Evolutionary conservation across 2,888 invertebrate genomes (phyloP).

Genomic region (Gortyna flavago): DNA sequence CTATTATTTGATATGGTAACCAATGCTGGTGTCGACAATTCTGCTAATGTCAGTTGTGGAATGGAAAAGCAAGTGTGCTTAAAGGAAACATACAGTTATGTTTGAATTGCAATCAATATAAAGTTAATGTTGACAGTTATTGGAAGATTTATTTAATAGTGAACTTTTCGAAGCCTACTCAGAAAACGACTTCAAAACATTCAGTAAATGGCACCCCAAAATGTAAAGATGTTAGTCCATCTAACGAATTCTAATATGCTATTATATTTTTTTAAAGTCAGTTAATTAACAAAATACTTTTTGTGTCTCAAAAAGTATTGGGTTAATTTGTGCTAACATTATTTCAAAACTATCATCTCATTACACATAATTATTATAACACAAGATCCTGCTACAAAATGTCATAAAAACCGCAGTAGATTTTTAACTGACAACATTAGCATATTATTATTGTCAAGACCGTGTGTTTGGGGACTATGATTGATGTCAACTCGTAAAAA

Average conservation of each 20-base stretch:
- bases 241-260: too few relatives aligned
- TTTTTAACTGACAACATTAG: neutral
- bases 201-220: neutral
- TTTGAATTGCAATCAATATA: neutral
- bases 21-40: neutral
- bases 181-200: neutral
- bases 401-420: neutral
- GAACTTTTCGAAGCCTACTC: neutral
- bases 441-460: constrained; percentile 5
- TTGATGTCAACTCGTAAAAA: neutral
- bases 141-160: neutral
- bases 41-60: too few relatives aligned
- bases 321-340: neutral
- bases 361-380: neutral
- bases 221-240: neutral
- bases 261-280: neutral
- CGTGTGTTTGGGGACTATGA: neutral
- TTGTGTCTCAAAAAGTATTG: neutral
- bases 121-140: too few relatives aligned
- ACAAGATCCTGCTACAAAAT: neutral
- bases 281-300: too few relatives aligned
- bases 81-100: too few relatives aligned
- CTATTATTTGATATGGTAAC: neutral
- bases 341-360: neutral
- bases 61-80: neutral